Base-by-base conservation (phyloP, 2,113 vertebrate genomes). In the Paratilapia polleni region DNA sequence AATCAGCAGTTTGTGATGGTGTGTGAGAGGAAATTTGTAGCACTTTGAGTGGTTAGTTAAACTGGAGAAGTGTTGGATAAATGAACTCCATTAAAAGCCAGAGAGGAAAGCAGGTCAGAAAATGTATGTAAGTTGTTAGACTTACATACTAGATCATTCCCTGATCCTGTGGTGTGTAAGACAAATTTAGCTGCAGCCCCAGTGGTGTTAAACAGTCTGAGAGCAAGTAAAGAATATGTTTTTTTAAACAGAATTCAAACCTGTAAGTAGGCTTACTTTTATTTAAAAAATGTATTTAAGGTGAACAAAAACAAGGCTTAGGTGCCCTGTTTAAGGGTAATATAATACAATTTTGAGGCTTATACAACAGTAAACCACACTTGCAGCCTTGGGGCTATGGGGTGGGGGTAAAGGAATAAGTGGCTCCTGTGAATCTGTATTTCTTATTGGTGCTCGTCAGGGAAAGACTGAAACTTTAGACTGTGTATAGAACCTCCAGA, bases 351-450 rank as follows among this genome's bases (percentile, higher is more conserved):
- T 1, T 41, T 22, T 64, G 15, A 41, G 36, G 36, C 36, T 64
- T 24, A 41, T 64, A 64, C 41, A 63, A 64, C 36, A 41, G 22
- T 41, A 4, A 64, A 15, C 41, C 41, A 22, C 8, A 15, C n/a
- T 24, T 24, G 12, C 20, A 15, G 36, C 8, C 36, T 41, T 64
- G 12, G 3, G 31, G 31, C 4, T 62, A 34, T 0, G 62, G 20
- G 6, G 38, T 19, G 38, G 1, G 6, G 14, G 62, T 64, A 14
- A 66, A 43, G 38, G 63, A 66, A 26, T 26, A 43, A 66, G 15
- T 66, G 22, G 0, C n/a, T 43, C 41, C 62, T 24, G 13, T 24
- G 13, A 22, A 0, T 66, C 62, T 24, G 7, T 41, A 12, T 5
- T 43, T 64, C 41, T 66, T 43, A 43, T 43, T 66, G 38, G 22